A percentile compares a stretch with the other conserved stretches of the same genome.
Conservation (phyloP, 1,140 invertebrate genomes). For the Lamellibrachia luymesi region DNA sequence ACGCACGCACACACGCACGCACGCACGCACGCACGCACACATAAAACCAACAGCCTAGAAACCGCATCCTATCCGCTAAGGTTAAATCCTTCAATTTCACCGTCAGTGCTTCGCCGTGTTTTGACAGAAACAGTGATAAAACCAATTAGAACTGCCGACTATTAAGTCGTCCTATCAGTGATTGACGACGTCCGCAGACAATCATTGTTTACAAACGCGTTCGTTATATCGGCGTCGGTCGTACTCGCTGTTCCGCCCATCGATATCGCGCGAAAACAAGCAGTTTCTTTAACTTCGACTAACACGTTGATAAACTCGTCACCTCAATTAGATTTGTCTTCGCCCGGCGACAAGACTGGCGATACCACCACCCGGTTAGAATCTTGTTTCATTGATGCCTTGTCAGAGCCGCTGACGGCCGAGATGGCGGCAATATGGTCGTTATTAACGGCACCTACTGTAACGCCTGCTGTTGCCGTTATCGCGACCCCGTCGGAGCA, state of each 20-base stretch:
- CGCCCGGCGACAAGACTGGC: background rate
- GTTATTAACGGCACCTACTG: background rate
- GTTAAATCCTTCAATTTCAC: background rate
- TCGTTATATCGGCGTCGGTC: background rate
- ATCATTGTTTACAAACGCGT: background rate
- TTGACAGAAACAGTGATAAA: background rate
- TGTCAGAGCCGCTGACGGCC: background rate
- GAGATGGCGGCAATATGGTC: background rate
- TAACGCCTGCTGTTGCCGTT: background rate
- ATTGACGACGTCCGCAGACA: background rate
- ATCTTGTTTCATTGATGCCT: background rate
- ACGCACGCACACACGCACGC: too few relatives aligned
- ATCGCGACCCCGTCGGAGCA: background rate
- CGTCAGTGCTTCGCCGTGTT: background rate
- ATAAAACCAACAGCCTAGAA: background rate
- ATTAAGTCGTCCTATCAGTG: background rate
- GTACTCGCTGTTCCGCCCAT: background rate
- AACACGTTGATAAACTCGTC: background rate
- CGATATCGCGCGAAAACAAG: background rate
- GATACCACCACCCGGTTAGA: background rate
- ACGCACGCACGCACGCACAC: too few relatives aligned
- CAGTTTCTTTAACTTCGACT: background rate
- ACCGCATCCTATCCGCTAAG: background rate
- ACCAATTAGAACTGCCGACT: background rate
- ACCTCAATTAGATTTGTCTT: conserved; percentile 1